Evolutionary conservation across 2,888 invertebrate genomes (phyloP).

Genomic region (Trichacis sp.): DNA sequence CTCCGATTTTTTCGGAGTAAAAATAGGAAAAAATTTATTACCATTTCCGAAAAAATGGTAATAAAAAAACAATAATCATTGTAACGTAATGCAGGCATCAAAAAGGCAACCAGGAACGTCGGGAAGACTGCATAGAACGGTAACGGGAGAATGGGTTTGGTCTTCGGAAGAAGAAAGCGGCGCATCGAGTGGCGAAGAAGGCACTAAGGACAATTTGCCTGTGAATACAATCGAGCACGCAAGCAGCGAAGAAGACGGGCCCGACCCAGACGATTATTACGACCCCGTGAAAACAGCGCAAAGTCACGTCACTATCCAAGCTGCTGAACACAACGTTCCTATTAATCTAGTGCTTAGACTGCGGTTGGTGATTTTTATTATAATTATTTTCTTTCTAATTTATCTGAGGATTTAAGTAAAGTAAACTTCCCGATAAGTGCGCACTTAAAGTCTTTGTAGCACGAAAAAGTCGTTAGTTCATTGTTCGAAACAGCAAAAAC

Average conservation of each 20-base stretch:
- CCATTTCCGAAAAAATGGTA: too few relatives aligned
- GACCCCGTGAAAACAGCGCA: slow-evolving; percentile 59
- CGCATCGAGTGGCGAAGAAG: slow-evolving; percentile 71
- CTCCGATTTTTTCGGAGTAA: too few relatives aligned
- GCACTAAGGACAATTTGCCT: slow-evolving; percentile 63
- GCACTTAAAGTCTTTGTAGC: too few relatives aligned
- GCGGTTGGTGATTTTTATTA: slow-evolving; percentile 73
- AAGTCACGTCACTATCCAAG: slow-evolving; percentile 55
- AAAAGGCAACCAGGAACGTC: slow-evolving; percentile 87
- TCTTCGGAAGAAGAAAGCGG: slow-evolving; percentile 91
- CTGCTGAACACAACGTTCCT: slow-evolving; percentile 68
- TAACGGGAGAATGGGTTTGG: slow-evolving; percentile 99
- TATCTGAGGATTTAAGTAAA: too few relatives aligned
- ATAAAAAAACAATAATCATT: too few relatives aligned
- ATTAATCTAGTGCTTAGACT: slow-evolving; percentile 90
- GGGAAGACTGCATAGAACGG: slow-evolving; percentile 85
- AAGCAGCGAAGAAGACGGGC: slow-evolving; percentile 68
- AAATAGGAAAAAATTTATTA: too few relatives aligned
- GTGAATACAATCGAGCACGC: slow-evolving; percentile 70
- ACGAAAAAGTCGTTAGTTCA: too few relatives aligned
- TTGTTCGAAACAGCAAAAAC: too few relatives aligned
- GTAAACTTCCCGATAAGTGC: too few relatives aligned
- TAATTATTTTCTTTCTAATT: too few relatives aligned
- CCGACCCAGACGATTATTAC: slow-evolving; percentile 60
- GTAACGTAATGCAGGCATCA: slow-evolving; percentile 71